Conservation (phyloP, 2,888 invertebrate species). For the Phengaris alcon region DNA sequence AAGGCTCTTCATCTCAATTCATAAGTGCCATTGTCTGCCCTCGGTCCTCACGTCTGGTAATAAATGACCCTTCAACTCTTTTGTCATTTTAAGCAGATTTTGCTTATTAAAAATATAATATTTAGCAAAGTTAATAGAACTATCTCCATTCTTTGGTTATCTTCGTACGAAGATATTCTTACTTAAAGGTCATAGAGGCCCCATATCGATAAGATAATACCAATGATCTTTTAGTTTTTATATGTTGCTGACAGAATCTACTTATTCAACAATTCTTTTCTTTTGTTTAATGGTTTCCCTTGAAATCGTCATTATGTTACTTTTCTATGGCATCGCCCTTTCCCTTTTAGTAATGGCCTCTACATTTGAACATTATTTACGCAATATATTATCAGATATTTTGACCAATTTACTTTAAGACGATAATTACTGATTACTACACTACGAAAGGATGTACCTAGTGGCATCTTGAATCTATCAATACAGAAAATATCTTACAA, state of each 20-base stretch:
- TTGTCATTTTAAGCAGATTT: neutral
- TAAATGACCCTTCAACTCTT: slow-evolving; percentile 5
- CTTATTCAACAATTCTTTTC: neutral
- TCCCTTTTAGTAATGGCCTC: neutral
- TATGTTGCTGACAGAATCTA: neutral
- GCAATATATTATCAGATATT: neutral
- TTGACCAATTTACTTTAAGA: neutral
- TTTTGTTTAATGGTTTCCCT: too few species aligned
- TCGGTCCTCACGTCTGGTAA: neutral
- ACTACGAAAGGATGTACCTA: neutral
- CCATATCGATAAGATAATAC: neutral
- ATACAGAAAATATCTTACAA: neutral
- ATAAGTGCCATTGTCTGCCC: slow-evolving; percentile 4
- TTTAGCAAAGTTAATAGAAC: too few species aligned
- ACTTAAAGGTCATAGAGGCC: neutral
- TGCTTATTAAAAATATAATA: neutral
- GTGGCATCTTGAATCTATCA: neutral
- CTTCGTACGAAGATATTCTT: neutral
- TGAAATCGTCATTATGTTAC: neutral
- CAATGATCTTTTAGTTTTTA: slow-evolving; percentile 3
- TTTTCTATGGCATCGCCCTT: neutral
- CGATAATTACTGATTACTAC: neutral
- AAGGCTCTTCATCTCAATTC: neutral
- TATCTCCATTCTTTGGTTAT: neutral
- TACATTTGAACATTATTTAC: neutral